Percentiles rank a stretch among this genome's conserved stretches.
These are phyloP conservation scores for Cerastis rubricosa DNA, from an alignment of 2,888 invertebrate genomes.

Conservation along the genomic window DNA sequence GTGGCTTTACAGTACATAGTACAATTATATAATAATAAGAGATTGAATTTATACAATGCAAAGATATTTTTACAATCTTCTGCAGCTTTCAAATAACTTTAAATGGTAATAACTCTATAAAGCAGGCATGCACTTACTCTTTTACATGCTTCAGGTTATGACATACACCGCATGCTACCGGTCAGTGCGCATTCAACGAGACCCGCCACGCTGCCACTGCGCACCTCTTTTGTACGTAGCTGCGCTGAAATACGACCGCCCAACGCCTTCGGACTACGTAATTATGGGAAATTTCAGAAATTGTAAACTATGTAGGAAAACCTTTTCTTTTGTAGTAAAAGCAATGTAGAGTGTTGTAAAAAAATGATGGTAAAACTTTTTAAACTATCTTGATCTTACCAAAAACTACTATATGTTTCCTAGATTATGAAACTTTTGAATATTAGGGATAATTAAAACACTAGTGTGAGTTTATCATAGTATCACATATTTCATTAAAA, in stretches of 20 bases:
- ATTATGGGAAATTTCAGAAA: conserved; percentile 35
- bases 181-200: conserved; percentile 44
- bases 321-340: conserved; percentile 5
- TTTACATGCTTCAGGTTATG: conserved; percentile 1
- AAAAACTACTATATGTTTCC: neutral
- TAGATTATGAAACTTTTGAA: neutral
- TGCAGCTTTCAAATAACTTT: too few species aligned
- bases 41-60: too few species aligned
- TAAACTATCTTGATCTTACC: neutral
- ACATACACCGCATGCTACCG: neutral
- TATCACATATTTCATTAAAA: neutral
- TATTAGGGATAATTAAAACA: neutral
- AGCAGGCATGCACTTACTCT: too few species aligned
- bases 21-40: too few species aligned
- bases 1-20: too few species aligned
- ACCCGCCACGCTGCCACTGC: conserved; percentile 55
- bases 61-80: too few species aligned
- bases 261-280: conserved; percentile 54
- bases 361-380: neutral
- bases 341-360: neutral
- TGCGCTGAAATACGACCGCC: conserved; percentile 39
- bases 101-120: too few species aligned
- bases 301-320: neutral
- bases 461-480: neutral
- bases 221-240: conserved; percentile 48